Base-by-base conservation (phyloP, 1,140 invertebrate genomes). In the Eufriesea mexicana region DNA sequence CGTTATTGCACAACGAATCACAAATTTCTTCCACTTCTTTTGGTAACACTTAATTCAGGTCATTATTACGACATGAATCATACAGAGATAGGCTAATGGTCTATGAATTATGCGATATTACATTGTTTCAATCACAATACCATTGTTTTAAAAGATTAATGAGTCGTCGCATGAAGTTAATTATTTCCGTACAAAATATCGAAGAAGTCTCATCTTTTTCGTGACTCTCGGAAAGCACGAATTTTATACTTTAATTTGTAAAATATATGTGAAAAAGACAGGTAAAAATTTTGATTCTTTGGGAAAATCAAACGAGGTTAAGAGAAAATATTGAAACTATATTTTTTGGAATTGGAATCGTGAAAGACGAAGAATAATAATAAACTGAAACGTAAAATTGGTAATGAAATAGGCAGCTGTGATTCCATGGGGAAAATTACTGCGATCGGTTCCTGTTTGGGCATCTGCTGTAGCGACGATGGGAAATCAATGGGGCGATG, bases 401-500 rank as follows among this genome's bases (percentile, higher is more conserved):
- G 10, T 66, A 16, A 80, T 78, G 70, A 70, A 84, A 83, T 42
- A 94, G 93, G 93, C 92, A 12, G 93, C 93, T 45, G 93, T 94
- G 59, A 94, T 95, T 84, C 95, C 95, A n/a, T 95, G 95, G 95
- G 93, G 95, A 83, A 94, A 94, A 74, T 88, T 96, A 23, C 83
- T 96, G 54, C 91, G 94, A 79, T 96, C 95, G 5, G 95, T 95
- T 89, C 95, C 95, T 5, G 95, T 95, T 16, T 96, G 95, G 95
- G 94, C 95, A 74, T 95, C 95, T 54, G 95, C 95, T 6, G 94
- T 95, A 2, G 95, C 95, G 6, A 95, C 95, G 2, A 94, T 96
- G 91, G 95, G 95, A 0, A 95, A 95, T 84, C 95, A 96, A 92
- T 95, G 95, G 95, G 95, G 95, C 14, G 95, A 95, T 84, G 95